Percentiles rank a stretch among this genome's conserved stretches.
Evolutionary conservation across 2,888 invertebrate genomes (phyloP).

Genomic region (Spialia ferax): DNA sequence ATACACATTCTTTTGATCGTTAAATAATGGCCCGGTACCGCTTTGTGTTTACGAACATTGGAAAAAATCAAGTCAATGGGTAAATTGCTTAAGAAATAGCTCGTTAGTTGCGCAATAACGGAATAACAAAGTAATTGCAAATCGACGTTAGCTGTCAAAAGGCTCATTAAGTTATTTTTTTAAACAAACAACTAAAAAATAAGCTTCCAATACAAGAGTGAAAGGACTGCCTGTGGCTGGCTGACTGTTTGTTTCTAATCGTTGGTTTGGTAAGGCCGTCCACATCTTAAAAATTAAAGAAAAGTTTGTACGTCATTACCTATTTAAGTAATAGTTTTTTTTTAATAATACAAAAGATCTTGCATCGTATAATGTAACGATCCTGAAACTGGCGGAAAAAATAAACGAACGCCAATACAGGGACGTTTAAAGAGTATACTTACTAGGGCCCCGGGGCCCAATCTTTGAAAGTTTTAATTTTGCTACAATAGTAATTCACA

Average conservation of each 20-base stretch:
- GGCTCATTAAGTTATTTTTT: slow-evolving; percentile 20
- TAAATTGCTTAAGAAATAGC: slow-evolving; percentile 48
- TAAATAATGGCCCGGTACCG: slow-evolving; percentile 36
- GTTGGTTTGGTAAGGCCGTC: no score
- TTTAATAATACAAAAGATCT: neutral
- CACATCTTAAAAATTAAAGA: no score
- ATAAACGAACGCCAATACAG: no score
- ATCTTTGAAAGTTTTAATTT: no score
- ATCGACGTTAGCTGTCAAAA: slow-evolving; percentile 55
- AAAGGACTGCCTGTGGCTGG: slow-evolving; percentile 24
- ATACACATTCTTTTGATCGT: slow-evolving; percentile 36
- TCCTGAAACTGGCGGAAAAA: no score
- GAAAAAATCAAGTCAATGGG: slow-evolving; percentile 38
- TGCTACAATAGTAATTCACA: no score
- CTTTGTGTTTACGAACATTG: slow-evolving; percentile 32
- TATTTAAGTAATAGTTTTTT: no score
- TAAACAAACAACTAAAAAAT: neutral
- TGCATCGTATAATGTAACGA: no score
- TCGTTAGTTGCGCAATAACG: slow-evolving; percentile 35
- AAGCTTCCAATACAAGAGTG: slow-evolving; percentile 7
- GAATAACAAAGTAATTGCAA: slow-evolving; percentile 29
- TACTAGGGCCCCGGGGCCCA: no score
- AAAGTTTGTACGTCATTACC: no score
- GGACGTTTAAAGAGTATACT: no score
- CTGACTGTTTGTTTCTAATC: neutral